Evolutionary conservation across 2,888 invertebrate genomes (phyloP), one percentile per base, ranked within the genome.

Genomic region (Apodemia duryi): DNA sequence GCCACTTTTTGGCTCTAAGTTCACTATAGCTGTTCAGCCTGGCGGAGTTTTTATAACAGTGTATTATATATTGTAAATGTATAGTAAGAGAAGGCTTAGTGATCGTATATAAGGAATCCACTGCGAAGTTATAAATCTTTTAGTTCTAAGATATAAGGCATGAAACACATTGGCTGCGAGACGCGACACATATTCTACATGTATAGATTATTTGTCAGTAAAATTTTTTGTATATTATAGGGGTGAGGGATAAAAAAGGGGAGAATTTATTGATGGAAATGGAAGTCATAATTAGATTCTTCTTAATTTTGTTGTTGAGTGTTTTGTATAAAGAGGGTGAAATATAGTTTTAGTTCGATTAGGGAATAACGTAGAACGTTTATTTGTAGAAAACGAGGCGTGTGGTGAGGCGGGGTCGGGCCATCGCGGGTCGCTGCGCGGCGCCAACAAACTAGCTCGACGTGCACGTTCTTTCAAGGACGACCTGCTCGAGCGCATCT

Each of bases 381-480:
- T 63, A 21, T 63, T 84, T 82, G 66, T 84, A 91, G 91, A 91
- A 73, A 85, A 81, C 88, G 91, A 91, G 72, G 79, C 81, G 67
- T 81, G 83, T 76, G 91, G 92, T 80, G 92, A 93, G 77, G 86
- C 93, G 73, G 93, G 94, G 70, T 93, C 94, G 72, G 96, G 95
- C 67, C 95, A 95, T 82, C 96, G 96, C 81, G 95, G 95, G 74
- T 95, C 95, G 71, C 90, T 95, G 85, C 96, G 96, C 81, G 95
- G 96, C 80, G 97, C 96, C 74, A 92, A 92, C 82, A 97, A 97
- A 87, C 93, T 97, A 88, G 97, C 97, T 67, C 93, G 97, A 73
- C 94, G 97, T 72, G 97, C 97, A 71, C 95, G 97, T 75, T 97
- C 97, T 72, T 97, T 98, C 92, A 98, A 97, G 92, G 97, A 97